phyloP scores from a whole-genome alignment of 2,113 vertebrate genomes.

The Lates calcarifer region DNA sequence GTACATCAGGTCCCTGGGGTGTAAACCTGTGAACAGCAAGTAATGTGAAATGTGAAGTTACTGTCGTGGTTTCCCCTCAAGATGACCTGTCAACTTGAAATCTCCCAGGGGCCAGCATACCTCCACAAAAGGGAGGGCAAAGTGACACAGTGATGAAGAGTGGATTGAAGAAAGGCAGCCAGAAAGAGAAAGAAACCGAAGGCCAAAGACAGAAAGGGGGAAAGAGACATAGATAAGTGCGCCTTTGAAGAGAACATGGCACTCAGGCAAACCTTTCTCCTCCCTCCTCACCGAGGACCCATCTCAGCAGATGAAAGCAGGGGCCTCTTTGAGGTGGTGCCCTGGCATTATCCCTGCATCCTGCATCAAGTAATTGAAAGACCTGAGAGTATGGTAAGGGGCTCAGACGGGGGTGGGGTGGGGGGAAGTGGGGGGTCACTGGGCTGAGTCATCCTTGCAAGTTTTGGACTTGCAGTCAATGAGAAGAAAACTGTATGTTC shows the following conservation, averaged over 20 bases:
- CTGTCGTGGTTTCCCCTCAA: constrained; percentile 45
- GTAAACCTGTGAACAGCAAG: constrained; percentile 43
- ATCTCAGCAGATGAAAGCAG: constrained; percentile 82
- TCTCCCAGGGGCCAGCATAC: constrained; percentile 39
- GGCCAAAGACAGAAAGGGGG: constrained; percentile 31
- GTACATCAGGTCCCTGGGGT: constrained; percentile 32
- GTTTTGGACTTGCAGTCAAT: constrained; percentile 42
- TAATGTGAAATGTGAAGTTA: constrained; percentile 43
- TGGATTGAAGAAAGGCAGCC: constrained; percentile 35
- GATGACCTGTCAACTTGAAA: constrained; percentile 47
- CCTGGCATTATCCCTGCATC: constrained; percentile 77
- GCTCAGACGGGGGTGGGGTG: too few relatives aligned
- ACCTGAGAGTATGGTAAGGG: constrained; percentile 59
- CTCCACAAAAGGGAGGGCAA: constrained; percentile 26
- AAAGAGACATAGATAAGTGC: constrained; percentile 42
- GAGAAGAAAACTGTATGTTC: not conserved
- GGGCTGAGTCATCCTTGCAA: constrained; percentile 59
- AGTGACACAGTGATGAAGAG: constrained; percentile 9
- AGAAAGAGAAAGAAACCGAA: constrained; percentile 41
- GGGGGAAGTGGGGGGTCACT: not conserved
- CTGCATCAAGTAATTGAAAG: constrained; percentile 86
- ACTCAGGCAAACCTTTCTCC: constrained; percentile 61
- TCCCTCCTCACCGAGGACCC: constrained; percentile 51
- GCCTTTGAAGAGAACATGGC: constrained; percentile 75
- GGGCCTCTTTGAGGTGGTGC: constrained; percentile 75